A percentile compares a stretch with the other conserved stretches of the same genome.
phyloP scores from a whole-genome alignment of 2,113 vertebrate genomes.

The Psettodes erumei region DNA sequence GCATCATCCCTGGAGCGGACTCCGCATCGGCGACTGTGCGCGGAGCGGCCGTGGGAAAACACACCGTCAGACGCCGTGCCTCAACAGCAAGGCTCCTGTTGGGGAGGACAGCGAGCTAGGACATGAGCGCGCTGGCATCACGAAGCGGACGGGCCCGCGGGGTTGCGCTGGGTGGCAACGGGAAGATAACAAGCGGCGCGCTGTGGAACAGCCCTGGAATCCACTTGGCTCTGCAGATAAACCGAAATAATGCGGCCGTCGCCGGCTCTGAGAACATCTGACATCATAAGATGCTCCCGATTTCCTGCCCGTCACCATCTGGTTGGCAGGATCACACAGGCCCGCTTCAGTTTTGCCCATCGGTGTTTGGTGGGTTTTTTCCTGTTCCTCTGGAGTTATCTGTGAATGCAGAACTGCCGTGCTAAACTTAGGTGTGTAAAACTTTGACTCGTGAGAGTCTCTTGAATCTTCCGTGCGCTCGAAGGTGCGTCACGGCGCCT shows the following conservation, averaged over 20 bases:
- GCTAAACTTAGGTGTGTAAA: not conserved
- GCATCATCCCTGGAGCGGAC: slow-evolving; percentile 36
- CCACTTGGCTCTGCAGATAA: not conserved
- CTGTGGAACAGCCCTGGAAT: not conserved
- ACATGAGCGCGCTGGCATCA: slow-evolving; percentile 29
- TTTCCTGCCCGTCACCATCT: too few relatives aligned
- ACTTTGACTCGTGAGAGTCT: too few relatives aligned
- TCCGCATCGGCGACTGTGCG: not conserved
- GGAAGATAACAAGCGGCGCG: slow-evolving; percentile 11
- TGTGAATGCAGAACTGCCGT: not conserved
- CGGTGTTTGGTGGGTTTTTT: too few relatives aligned
- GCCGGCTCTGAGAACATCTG: too few relatives aligned
- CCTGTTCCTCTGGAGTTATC: too few relatives aligned
- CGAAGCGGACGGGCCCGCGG: not conserved
- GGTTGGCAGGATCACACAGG: not conserved
- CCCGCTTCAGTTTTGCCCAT: not conserved
- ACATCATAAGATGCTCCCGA: too few relatives aligned
- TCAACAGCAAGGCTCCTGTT: slow-evolving; percentile 26
- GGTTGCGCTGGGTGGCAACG: slow-evolving; percentile 10
- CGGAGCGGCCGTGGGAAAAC: slow-evolving; percentile 50
- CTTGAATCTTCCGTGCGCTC: too few relatives aligned
- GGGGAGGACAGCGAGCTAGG: slow-evolving; percentile 29
- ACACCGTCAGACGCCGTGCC: slow-evolving; percentile 45
- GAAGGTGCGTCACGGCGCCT: not conserved
- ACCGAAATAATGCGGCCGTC: not conserved